Evolutionary conservation across 2,888 invertebrate genomes (phyloP).

Genomic region (Watsonalla binaria): DNA sequence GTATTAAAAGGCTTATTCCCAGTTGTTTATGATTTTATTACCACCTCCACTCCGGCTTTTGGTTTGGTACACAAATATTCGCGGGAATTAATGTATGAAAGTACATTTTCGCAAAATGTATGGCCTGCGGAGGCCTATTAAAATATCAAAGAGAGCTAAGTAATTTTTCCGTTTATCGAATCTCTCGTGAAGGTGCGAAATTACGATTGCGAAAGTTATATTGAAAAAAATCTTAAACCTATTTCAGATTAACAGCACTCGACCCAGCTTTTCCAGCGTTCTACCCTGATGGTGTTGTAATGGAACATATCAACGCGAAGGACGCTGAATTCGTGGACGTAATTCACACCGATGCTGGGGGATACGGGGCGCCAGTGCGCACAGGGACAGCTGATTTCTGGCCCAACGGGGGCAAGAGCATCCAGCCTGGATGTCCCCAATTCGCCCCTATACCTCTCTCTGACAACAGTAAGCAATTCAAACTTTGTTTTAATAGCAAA

Average conservation of each 20-base stretch:
- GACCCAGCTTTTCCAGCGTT: constrained; percentile 81
- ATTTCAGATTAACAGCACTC: constrained; percentile 75
- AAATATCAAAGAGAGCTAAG: too few species aligned
- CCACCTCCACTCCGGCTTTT: too few species aligned
- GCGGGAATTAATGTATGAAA: too few species aligned
- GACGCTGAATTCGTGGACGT: constrained; percentile 82
- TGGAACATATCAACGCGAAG: constrained; percentile 68
- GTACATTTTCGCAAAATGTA: too few species aligned
- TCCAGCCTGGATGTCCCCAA: constrained; percentile 80
- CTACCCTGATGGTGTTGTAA: constrained; percentile 70
- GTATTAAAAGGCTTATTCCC: too few species aligned
- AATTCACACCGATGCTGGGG: constrained; percentile 83
- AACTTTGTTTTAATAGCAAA: too few species aligned
- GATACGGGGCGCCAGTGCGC: constrained; percentile 77
- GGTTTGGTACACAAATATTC: too few species aligned
- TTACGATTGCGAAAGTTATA: too few species aligned
- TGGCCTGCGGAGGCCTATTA: too few species aligned
- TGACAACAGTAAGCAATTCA: constrained; percentile 60
- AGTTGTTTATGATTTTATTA: too few species aligned
- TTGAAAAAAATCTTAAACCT: not conserved
- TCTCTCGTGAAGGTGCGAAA: too few species aligned
- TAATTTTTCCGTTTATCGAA: too few species aligned
- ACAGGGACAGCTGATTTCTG: constrained; percentile 81
- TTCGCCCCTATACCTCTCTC: constrained; percentile 72
- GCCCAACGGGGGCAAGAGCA: constrained; percentile 79